Conservation (phyloP, 2,797 vertebrate genomes). For the Myotis planiceps region DNA sequence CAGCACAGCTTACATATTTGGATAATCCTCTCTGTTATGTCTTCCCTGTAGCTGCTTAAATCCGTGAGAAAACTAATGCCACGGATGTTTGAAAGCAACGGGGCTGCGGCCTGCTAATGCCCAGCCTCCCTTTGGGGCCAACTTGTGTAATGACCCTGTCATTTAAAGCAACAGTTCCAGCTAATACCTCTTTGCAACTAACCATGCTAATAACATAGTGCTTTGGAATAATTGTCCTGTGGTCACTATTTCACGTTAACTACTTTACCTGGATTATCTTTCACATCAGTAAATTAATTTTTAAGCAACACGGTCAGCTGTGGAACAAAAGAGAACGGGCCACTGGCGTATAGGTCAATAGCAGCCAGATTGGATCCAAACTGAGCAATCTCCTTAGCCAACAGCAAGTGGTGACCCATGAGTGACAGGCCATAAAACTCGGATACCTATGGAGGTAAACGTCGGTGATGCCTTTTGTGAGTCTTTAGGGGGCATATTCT, state of each 20-base stretch:
- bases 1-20: background rate
- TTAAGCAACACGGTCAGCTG: conserved; percentile 29
- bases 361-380: background rate
- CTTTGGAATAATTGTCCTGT: conserved; percentile 51
- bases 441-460: background rate
- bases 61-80: background rate
- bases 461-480: background rate
- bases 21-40: background rate
- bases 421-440: background rate
- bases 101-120: conserved; percentile 48
- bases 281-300: conserved; percentile 14
- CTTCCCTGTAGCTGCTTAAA: background rate
- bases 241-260: conserved; percentile 43
- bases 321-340: background rate
- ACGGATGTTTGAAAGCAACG: conserved; percentile 69
- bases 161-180: conserved; percentile 65
- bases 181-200: conserved; percentile 64
- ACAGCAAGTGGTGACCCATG: background rate
- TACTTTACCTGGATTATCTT: conserved; percentile 52
- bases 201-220: conserved; percentile 52
- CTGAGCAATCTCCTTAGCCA: background rate
- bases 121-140: conserved; percentile 51
- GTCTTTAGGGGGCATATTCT: background rate
- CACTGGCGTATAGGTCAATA: background rate
- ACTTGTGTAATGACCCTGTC: conserved; percentile 67